phyloP scores from a whole-genome alignment of 2,113 vertebrate species.

The Sclerurus mexicanus region DNA sequence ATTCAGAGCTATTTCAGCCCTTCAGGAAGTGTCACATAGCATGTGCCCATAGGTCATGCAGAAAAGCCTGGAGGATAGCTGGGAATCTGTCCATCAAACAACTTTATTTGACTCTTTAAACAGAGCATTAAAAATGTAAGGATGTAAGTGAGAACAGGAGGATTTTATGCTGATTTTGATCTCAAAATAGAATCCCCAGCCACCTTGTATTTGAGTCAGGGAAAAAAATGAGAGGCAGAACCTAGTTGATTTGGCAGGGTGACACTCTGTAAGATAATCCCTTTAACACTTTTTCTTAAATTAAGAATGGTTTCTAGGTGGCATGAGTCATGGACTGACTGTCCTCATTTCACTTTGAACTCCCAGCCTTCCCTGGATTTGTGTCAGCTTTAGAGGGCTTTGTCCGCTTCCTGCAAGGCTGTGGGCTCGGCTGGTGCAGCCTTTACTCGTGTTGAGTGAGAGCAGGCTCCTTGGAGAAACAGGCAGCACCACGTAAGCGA shows the following conservation, averaged over 20 bases:
- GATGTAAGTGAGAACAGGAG: neutral
- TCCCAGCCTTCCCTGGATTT: constrained; percentile 62
- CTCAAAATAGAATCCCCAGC: neutral
- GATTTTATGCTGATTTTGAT: neutral
- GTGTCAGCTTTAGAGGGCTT: constrained; percentile 37
- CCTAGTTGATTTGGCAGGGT: neutral
- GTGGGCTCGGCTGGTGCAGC: neutral
- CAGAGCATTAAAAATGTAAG: neutral
- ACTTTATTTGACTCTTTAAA: neutral
- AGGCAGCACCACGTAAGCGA: rapidly evolving
- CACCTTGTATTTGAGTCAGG: neutral
- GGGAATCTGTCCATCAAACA: neutral
- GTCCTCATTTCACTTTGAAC: constrained; percentile 63
- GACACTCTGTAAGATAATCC: neutral
- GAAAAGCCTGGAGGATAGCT: neutral
- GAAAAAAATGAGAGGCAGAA: neutral
- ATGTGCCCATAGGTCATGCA: neutral
- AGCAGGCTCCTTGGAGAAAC: neutral
- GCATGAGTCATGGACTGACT: constrained; percentile 38
- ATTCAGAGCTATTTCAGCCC: constrained; percentile 7
- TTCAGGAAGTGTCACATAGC: constrained; percentile 16
- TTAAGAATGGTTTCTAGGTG: constrained; percentile 49
- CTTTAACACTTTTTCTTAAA: constrained; percentile 26
- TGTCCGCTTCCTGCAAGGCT: neutral
- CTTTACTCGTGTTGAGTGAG: neutral